phyloP scores from a whole-genome alignment of 2,888 invertebrate genomes.

The Alsophila aescularia region DNA sequence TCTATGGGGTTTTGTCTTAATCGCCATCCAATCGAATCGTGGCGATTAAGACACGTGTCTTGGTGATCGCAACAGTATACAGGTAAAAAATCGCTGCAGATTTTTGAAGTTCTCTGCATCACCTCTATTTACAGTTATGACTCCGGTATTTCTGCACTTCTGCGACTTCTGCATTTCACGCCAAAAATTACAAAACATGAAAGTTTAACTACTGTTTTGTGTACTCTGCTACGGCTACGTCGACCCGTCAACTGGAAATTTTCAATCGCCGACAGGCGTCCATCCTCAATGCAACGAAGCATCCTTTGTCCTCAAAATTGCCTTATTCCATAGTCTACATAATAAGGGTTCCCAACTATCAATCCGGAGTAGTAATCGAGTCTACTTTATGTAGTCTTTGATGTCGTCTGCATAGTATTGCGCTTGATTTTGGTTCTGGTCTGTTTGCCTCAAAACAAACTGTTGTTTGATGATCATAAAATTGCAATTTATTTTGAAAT shows the following conservation, averaged over 20 bases:
- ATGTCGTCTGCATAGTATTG: slow-evolving; percentile 66
- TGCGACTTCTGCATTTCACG: no score
- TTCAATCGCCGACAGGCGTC: slow-evolving; percentile 71
- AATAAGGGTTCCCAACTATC: slow-evolving; percentile 80
- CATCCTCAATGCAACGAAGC: slow-evolving; percentile 55
- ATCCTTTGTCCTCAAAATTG: slow-evolving; percentile 80
- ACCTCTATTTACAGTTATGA: no score
- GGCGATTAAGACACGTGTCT: no score
- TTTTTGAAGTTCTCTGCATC: no score
- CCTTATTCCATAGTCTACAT: slow-evolving; percentile 74
- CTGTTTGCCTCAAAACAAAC: slow-evolving; percentile 48
- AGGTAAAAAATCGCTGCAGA: no score
- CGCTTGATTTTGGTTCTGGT: slow-evolving; percentile 56
- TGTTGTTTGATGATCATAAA: slow-evolving; percentile 46
- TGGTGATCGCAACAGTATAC: no score
- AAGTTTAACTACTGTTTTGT: slow-evolving; percentile 10
- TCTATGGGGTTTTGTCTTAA: no score
- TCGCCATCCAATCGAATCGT: no score
- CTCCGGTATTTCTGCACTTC: no score
- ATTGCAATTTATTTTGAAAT: slow-evolving; percentile 42
- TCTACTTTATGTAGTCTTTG: slow-evolving; percentile 70
- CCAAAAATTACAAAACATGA: background rate
- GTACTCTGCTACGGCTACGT: slow-evolving; percentile 13
- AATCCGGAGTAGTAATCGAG: slow-evolving; percentile 74
- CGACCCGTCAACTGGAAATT: slow-evolving; percentile 72